Evolutionary conservation across 2,888 invertebrate species (phyloP), one percentile per base, ranked within the genome.

Genomic region (Synergus umbraculus): DNA sequence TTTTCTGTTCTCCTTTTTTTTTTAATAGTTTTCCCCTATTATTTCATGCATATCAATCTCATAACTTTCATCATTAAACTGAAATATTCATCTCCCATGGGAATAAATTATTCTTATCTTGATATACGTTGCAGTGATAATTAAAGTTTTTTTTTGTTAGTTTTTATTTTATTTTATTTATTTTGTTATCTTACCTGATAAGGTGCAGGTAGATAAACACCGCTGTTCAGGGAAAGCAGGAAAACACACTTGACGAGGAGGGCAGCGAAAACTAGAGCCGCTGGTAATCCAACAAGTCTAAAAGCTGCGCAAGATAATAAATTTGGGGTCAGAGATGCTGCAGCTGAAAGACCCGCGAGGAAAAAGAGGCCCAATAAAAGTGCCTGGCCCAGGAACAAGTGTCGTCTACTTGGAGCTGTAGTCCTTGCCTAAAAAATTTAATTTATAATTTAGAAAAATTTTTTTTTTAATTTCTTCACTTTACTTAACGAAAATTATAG

Each of bases 161-260:
- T 64, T 64, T 64, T 64, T 29, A 29, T 29, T 29, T 29, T 29
- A 29, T 29, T 29, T 29, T 29, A 29, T 29, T 29, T 29, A 29
- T 29, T 29, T 29, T 37, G 15, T 69, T 13, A 67, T 86, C 86
- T 85, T 84, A 96, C 96, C 93, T 98, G 98, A 92, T 98, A 98
- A 15, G 97, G 96, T 9, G 98, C 97, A 78, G 98, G 98, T 78
- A 98, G 94, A 91, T 98, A 98, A 76, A 98, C 97, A 82, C 97
- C 97, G 78, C 97, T 96, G 92, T 98, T 97, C 82, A 98, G 94
- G 90, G 98, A 97, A 86, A 98, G 95, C 82, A 98, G 94, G 92
- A 98, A 98, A 86, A 98, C 97, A 92, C 98, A 97, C 93, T 98
- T 98, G 84, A 98, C 98, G 87, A 98, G 94, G 76, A 98, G 94